Evolutionary conservation across 1,140 invertebrate species (phyloP), one percentile per base, ranked within the genome.

Genomic region (Physella acuta): DNA sequence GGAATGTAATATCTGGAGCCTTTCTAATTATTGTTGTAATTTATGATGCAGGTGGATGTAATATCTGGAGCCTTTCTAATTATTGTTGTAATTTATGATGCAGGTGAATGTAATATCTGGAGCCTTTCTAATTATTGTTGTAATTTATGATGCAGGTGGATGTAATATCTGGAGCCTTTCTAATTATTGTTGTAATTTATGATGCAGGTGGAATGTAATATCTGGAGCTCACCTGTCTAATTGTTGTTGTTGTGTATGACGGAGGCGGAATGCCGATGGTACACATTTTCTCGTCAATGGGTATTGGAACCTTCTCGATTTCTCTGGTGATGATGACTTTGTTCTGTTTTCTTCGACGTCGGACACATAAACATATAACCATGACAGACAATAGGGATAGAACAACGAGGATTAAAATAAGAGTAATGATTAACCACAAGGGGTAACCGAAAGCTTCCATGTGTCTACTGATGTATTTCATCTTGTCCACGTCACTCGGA

Each of bases 141-240:
- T n/a, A n/a, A n/a, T n/a, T n/a, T n/a, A n/a, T n/a, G n/a, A n/a
- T n/a, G n/a, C n/a, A n/a, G n/a, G n/a, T n/a, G n/a, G n/a, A n/a
- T n/a, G n/a, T n/a, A n/a, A n/a, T n/a, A n/a, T n/a, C n/a, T n/a
- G n/a, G n/a, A n/a, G n/a, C n/a, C n/a, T n/a, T n/a, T n/a, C n/a
- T n/a, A n/a, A n/a, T n/a, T n/a, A n/a, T n/a, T n/a, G n/a, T n/a
- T n/a, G n/a, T n/a, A n/a, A n/a, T n/a, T n/a, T n/a, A n/a, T n/a
- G n/a, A n/a, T n/a, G n/a, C n/a, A n/a, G n/a, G n/a, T n/a, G n/a
- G n/a, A n/a, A n/a, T n/a, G n/a, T n/a, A n/a, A n/a, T n/a, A n/a
- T n/a, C n/a, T n/a, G n/a, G n/a, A n/a, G n/a, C n/a, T n/a, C 30
- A 63, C 61, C 61, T 63, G 61, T 49, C 28, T 36, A 11, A 63